Evolutionary conservation across 2,888 invertebrate genomes (phyloP), one percentile per base, ranked within the genome.

Genomic region (Lepeophtheirus nordmannii): DNA sequence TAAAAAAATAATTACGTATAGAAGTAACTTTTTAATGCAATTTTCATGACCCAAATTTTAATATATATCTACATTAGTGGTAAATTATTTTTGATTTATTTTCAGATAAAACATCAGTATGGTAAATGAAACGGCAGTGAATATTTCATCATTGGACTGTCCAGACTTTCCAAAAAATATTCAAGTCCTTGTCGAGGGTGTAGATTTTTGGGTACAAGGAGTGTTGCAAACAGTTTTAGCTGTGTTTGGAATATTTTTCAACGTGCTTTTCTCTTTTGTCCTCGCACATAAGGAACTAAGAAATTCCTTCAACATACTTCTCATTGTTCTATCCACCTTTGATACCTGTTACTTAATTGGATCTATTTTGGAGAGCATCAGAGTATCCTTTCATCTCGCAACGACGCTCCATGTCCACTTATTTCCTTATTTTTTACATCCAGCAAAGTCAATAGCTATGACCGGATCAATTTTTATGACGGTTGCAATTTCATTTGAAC

Each of bases 391-490:
- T 63, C 46, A 56, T 8, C 14, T 46, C 1, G 46, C 63, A 14
- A 56, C 63, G 10, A 23, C 20, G 11, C 14, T 63, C 1, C 63
- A 63, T 8, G n/a, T 63, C 11, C 41, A 46, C 23, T 53, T 63
- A 9, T 62, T 63, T 30, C 63, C 63, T 46, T 63, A 63, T 17
- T 53, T 63, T 10, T 37, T 63, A 10, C 53, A 63, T 37, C 63
- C 63, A 7, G 63, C 46, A 17, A 20, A 63, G 30, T 22, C 41
- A 10, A 22, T 63, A 17, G 63, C 63, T 14, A 63, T 63, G 63
- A 63, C 63, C 10, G 63, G 53, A 3, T 63, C 63, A 38, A 63
- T 63, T 11, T 63, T 63, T 56, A 46, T 63, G 30, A 63, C 53
- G 11, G 56, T 63, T 20, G 63, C 63, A 14, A 63, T 63, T 20